A percentile compares a stretch with the other conserved stretches of the same genome.
Conservation (phyloP, 2,797 vertebrate genomes). For the Okamejei kenojei region DNA sequence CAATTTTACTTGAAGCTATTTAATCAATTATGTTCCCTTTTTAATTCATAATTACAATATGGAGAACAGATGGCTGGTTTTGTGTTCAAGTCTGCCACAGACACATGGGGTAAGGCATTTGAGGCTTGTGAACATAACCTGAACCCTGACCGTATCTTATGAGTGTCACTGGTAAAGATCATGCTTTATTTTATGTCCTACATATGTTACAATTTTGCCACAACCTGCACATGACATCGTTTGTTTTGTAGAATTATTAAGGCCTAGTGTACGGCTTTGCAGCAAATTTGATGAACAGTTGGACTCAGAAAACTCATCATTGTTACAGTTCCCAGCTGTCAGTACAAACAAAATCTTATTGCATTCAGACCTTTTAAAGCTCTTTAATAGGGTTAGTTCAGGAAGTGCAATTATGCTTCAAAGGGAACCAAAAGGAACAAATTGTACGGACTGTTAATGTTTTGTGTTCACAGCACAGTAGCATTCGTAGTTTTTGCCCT, state of each 20-base stretch:
- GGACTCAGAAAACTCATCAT: background rate
- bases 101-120: background rate
- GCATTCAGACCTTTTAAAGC: background rate
- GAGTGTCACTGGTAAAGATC: background rate
- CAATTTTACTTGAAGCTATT: slow-evolving; percentile 15
- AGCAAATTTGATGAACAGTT: background rate
- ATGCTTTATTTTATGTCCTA: background rate
- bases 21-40: background rate
- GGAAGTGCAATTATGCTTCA: background rate
- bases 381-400: background rate
- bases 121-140: slow-evolving; percentile 4
- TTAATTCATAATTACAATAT: slow-evolving; percentile 3
- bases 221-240: background rate
- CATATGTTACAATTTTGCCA: background rate
- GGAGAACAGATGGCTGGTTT: background rate
- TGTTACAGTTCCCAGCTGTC: background rate
- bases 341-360: background rate
- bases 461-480: background rate
- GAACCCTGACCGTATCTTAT: background rate
- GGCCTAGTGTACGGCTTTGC: background rate
- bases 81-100: background rate
- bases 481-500: background rate
- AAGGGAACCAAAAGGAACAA: background rate
- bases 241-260: background rate
- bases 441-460: background rate